Base-by-base conservation (phyloP, 2,797 vertebrate species). In the Anguilla megastoma region DNA sequence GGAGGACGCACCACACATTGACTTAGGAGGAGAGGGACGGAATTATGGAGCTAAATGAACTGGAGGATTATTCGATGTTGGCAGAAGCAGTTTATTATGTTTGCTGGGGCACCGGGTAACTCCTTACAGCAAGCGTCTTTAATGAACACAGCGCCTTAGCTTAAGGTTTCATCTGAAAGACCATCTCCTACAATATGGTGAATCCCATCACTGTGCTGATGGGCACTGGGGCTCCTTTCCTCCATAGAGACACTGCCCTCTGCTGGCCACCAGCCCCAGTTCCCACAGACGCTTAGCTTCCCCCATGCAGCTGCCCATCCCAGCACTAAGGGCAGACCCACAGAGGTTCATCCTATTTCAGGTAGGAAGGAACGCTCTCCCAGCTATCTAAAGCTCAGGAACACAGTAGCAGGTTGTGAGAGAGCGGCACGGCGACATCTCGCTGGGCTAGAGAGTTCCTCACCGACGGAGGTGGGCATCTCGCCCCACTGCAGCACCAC, bases 401-500 rank as follows among this genome's bases (percentile, higher is more conserved):
- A 66, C 63, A 27, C 63, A n/a, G 58, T 9, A 63, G 58, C 9
- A 79, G 74, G 33, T 5, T 18, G 0, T 4, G 18, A 18, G 3
- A 79, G 36, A 14, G 12, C 3, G 30, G 74, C 2, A 4, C 16
- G 21, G 33, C 1, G 2, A 41, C 16, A 18, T 16, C 36, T 41
- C 16, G 36, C 14, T 16, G 30, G 74, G 45, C 3, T n/a, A 18
- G 14, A 30, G 4, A 10, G 71, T 30, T 16, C 54, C 95, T 92
- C 87, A 98, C 98, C 98, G 86, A 98, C 97, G 76, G 98, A 98
- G 87, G 97, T 98, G 50, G 97, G 98, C 97, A 98, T 98, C 92
- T 98, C 97, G 10, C 98, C 98, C 98, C 98, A 98, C 95, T 98
- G 98, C 91, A 98, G 95, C 92, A 98, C 97, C 94, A 98, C 98